phyloP scores from a whole-genome alignment of 1,140 invertebrate genomes.

The Solen grandis region DNA sequence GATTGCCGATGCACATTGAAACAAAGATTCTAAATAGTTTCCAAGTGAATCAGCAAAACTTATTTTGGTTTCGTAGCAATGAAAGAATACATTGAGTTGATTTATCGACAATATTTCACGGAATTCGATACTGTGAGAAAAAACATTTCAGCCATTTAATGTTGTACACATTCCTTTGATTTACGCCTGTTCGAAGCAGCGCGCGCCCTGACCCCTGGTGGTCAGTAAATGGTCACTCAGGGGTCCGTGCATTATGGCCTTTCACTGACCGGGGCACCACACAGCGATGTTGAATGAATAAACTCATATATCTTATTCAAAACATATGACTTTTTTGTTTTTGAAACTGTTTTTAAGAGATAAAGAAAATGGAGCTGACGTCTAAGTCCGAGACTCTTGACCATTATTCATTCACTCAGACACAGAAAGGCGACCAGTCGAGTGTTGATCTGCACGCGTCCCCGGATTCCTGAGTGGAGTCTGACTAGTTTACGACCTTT shows the following conservation, averaged over 20 bases:
- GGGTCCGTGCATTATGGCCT: slow-evolving; percentile 26
- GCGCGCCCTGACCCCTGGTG: background rate
- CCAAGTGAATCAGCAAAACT: no score
- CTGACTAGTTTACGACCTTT: background rate
- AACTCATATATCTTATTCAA: slow-evolving; percentile 40
- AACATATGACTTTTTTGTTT: slow-evolving; percentile 50
- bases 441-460: slow-evolving; percentile 15
- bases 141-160: background rate
- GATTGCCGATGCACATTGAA: no score
- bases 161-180: slow-evolving; percentile 33
- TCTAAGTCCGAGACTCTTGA: background rate
- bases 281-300: background rate
- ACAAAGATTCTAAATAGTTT: no score
- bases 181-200: slow-evolving; percentile 9
- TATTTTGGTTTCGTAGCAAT: no score
- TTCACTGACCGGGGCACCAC: slow-evolving; percentile 27
- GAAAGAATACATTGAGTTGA: no score
- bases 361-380: slow-evolving; percentile 4
- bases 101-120: background rate
- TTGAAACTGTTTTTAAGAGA: slow-evolving; percentile 42
- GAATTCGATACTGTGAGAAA: slow-evolving; percentile 36
- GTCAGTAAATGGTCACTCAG: background rate
- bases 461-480: slow-evolving; percentile 44
- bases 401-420: slow-evolving; percentile 43
- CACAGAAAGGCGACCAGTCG: slow-evolving; percentile 10